phyloP scores from a whole-genome alignment of 2,113 vertebrate species.

The Ovibos moschatus region DNA sequence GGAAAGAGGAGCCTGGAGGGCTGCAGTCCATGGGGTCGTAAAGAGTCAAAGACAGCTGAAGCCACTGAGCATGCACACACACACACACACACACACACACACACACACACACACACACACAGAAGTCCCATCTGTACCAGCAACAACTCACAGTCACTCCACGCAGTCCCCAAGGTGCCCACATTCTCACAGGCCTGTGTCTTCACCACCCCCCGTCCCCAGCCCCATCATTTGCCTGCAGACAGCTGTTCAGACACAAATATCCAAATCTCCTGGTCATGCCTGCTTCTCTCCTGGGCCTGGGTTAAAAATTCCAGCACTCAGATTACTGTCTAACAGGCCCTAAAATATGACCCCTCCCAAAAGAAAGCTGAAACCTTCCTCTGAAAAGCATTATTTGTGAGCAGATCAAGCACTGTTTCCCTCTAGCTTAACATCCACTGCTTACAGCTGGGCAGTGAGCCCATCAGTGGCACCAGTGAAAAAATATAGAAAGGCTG shows the following conservation, averaged over 20 bases:
- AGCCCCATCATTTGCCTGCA: slow-evolving; percentile 46
- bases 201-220: neutral
- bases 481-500: neutral
- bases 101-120: neutral
- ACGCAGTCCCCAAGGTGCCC: slow-evolving; percentile 34
- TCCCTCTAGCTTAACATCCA: neutral
- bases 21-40: neutral
- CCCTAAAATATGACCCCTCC: neutral
- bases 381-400: neutral
- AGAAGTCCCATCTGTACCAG: slow-evolving; percentile 53
- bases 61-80: neutral
- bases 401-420: neutral
- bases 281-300: slow-evolving; percentile 63
- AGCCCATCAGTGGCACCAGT: neutral
- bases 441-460: neutral
- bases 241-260: slow-evolving; percentile 80
- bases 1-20: neutral
- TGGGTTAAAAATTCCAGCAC: slow-evolving; percentile 67
- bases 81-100: accelerated
- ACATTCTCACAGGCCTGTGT: slow-evolving; percentile 49
- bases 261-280: slow-evolving; percentile 70
- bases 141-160: slow-evolving; percentile 69
- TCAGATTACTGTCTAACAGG: slow-evolving; percentile 63
- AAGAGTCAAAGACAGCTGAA: neutral
- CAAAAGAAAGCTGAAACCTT: neutral